Conservation (phyloP, 2,113 vertebrate species). For the Pogonocichla stellata region DNA sequence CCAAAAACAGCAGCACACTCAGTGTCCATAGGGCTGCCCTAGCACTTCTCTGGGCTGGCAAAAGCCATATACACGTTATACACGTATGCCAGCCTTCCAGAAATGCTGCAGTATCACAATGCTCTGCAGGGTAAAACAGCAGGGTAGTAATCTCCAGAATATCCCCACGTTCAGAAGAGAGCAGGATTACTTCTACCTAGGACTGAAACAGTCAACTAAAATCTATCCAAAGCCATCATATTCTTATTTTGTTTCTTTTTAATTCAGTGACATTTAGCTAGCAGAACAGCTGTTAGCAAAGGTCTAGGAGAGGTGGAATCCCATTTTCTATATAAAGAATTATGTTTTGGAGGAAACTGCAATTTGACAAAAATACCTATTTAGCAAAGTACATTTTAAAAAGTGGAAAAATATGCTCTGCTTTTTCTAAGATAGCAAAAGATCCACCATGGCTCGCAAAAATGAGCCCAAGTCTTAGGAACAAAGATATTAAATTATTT, state of each 20-base stretch:
- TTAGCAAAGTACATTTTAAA: conserved; percentile 18
- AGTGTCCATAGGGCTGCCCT: background rate
- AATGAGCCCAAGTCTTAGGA: background rate
- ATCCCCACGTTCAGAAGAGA: background rate
- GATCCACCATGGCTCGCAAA: background rate
- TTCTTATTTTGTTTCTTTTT: conserved; percentile 51
- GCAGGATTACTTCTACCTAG: background rate
- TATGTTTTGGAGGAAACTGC: conserved; percentile 17
- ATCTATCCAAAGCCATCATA: conserved; percentile 15
- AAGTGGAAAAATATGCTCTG: background rate
- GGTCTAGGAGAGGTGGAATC: conserved; percentile 65
- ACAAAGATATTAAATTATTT: background rate
- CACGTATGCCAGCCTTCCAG: background rate
- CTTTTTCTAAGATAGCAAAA: background rate
- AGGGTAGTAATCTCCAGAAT: background rate
- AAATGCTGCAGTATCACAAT: background rate
- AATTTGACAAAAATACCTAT: conserved; percentile 34
- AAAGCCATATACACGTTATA: background rate
- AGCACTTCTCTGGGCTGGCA: background rate
- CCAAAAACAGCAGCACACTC: background rate
- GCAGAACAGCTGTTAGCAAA: conserved; percentile 71
- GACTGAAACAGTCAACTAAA: conserved; percentile 33
- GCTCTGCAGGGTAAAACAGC: background rate
- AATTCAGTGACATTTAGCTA: conserved; percentile 73
- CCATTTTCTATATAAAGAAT: conserved; percentile 59